phyloP scores from a whole-genome alignment of 2,113 vertebrate species.

The Cyrtonyx montezumae region DNA sequence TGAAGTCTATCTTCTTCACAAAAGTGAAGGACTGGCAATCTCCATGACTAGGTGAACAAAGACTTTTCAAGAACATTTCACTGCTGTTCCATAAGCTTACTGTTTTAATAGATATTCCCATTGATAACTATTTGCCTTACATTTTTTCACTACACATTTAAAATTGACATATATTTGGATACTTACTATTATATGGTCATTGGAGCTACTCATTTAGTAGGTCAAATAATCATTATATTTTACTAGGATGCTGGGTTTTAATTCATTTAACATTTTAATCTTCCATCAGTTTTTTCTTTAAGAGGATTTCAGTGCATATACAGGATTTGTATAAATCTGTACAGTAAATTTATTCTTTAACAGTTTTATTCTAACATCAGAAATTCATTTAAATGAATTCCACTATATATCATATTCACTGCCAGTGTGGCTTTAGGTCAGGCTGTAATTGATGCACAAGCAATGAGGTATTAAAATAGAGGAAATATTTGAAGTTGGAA shows the following conservation, averaged over 20 bases:
- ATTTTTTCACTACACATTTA: slow-evolving; percentile 64
- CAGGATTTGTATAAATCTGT: slow-evolving; percentile 82
- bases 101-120: slow-evolving; percentile 45
- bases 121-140: slow-evolving; percentile 70
- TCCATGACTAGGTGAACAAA: slow-evolving; percentile 22
- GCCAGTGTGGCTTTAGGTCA: slow-evolving; percentile 78
- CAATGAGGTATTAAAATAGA: slow-evolving; percentile 80
- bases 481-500: slow-evolving; percentile 78
- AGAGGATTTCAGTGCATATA: slow-evolving; percentile 78
- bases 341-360: slow-evolving; percentile 82
- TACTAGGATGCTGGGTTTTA: slow-evolving; percentile 70
- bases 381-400: slow-evolving; percentile 84
- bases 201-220: slow-evolving; percentile 74
- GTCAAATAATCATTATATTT: slow-evolving; percentile 82
- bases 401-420: slow-evolving; percentile 78
- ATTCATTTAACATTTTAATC: slow-evolving; percentile 84
- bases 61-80: slow-evolving; percentile 44
- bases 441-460: slow-evolving; percentile 82
- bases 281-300: slow-evolving; percentile 81
- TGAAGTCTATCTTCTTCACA: background rate
- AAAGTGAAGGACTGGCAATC: background rate
- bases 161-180: slow-evolving; percentile 70
- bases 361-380: slow-evolving; percentile 85
- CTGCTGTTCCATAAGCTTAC: slow-evolving; percentile 41
- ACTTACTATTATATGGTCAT: slow-evolving; percentile 67